Evolutionary conservation across 1,140 invertebrate genomes (phyloP), one percentile per base, ranked within the genome.

Genomic region (Anadara kagoshimensis): DNA sequence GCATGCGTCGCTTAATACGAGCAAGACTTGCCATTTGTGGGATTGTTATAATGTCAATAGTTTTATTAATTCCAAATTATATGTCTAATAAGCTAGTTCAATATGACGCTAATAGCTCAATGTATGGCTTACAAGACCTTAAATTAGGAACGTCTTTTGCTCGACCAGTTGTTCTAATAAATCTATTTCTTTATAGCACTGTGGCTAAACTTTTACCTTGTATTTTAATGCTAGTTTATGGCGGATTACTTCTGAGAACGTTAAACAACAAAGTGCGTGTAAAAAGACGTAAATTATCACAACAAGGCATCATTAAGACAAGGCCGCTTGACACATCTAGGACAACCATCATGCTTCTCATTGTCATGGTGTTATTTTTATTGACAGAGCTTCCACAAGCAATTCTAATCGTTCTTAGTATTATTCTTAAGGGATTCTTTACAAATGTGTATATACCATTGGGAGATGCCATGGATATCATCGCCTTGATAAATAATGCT

Each of bases 331-430:
- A 94, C 93, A 94, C 97, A 0, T 94, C 96, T 80, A 92, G 95
- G 79, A 98, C 96, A 0, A 97, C 96, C 0, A 92, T 93, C 72
- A 97, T 98, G 93, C 90, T 98, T 12, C 90, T 98, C 0, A 95
- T 95, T 0, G 94, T 98, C 0, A 89, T 98, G 12, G 86, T 96
- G 0, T 90, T 97, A 0, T 97, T 97, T 79, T 90, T 97, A 1
- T 89, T 96, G 0, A 96, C 95, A 0, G 96, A 97, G 88, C 92
- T 97, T 44, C 96, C 96, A 0, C 86, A 92, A 69, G 90, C 87
- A 8, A 92, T 72, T 36, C 78, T 91, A 58, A 83, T 90, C n/a
- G 80, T 91, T 18, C 70, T 90, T 10, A 88, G 84, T 66, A 69
- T 81, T 3, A 80, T 80, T 11, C 56, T 83, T 5, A 58, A 64